Evolutionary conservation across 2,797 vertebrate genomes (phyloP).

Genomic region (Tympanoctomys barrerae): DNA sequence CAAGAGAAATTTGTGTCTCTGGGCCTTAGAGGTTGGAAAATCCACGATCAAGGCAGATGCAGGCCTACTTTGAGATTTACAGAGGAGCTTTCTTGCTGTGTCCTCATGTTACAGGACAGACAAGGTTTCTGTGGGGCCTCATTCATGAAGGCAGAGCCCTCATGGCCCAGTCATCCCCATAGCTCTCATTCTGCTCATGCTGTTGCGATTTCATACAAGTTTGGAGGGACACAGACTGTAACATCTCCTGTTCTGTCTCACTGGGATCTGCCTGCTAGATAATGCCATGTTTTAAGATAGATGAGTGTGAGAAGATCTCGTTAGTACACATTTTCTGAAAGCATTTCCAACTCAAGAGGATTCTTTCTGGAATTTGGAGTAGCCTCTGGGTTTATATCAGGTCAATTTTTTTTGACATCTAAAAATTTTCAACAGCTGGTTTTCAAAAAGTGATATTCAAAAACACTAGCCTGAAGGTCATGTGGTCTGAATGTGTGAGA

Average conservation of each 20-base stretch:
- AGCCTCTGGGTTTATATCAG: neutral
- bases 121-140: neutral
- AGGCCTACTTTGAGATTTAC: neutral
- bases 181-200: neutral
- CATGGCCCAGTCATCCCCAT: neutral
- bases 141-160: neutral
- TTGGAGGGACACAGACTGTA: neutral
- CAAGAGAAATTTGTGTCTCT: neutral
- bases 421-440: conserved; percentile 15
- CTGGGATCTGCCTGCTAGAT: neutral
- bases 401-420: neutral
- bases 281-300: neutral
- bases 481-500: fast-evolving
- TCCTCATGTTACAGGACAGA: neutral
- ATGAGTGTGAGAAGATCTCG: conserved; percentile 7
- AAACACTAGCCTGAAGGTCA: neutral
- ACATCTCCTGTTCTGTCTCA: neutral
- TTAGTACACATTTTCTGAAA: neutral
- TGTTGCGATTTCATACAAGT: neutral
- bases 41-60: neutral
- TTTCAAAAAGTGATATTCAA: neutral
- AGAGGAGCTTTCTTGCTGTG: neutral
- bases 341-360: neutral
- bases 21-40: neutral
- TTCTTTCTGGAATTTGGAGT: neutral